Evolutionary conservation across 1,140 invertebrate genomes (phyloP), one percentile per base, ranked within the genome.

Genomic region (Physella acuta): DNA sequence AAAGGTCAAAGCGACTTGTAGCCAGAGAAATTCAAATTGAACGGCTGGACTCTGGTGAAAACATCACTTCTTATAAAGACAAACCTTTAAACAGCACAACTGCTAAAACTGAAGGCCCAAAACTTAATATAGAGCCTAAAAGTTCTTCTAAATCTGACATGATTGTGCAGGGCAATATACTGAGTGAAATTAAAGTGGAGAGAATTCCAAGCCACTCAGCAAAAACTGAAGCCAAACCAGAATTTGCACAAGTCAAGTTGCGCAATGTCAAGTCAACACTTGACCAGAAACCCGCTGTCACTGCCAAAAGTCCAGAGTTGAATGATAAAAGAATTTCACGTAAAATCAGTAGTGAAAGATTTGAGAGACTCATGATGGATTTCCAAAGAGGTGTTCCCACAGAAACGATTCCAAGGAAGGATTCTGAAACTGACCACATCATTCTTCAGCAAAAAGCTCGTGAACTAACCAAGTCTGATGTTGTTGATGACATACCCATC

Each of bases 321-420:
- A 33, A 36, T 49, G 39, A 68, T 26, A 68, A 68, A 24, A 30
- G 66, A 8, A 34, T 72, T 3, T 69, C 69, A 24, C 59, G 74
- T 20, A 71, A 75, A 55, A 64, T 73, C 52, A 75, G 74, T 61
- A 65, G 58, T 49, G 74, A 75, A 44, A 59, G 71, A 8, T 75
- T 75, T 63, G 71, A 75, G 58, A 58, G 71, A 24, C 51, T 75
- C 16, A 71, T 71, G 39, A 73, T 75, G 61, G 74, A 75, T 55
- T 75, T 75, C 63, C 68, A 75, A 34, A 68, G 74, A 20, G 74
- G 74, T 1, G 69, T 72, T 4, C 71, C 74, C 11, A 72, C 74
- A 28, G 71, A 75, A n/a, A 26, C 33, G 17, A 49, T 64, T 20
- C 52, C 72, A 17, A 37, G 66, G 26, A 30, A 52, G 17, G 62